Percentiles rank a stretch among this genome's conserved stretches.
phyloP scores from a whole-genome alignment of 2,888 invertebrate genomes.

The Cenopis cana region DNA sequence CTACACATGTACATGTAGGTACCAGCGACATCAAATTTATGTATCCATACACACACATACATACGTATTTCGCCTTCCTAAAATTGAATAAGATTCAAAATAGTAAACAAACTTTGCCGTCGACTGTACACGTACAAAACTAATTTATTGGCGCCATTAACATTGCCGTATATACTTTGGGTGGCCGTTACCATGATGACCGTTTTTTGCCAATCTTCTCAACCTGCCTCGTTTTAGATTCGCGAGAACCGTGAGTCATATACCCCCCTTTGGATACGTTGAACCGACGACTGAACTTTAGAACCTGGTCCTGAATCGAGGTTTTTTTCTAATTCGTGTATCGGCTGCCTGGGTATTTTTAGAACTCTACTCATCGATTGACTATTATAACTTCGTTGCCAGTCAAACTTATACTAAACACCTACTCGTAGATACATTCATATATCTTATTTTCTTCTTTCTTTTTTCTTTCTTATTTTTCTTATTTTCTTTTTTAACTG shows the following conservation, averaged over 20 bases:
- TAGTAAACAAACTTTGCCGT: neutral
- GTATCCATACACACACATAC: no score
- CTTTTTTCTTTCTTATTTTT: no score
- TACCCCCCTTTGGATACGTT: slow-evolving; percentile 64
- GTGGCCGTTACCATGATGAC: slow-evolving; percentile 18
- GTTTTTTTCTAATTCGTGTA: slow-evolving; percentile 37
- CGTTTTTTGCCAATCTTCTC: slow-evolving; percentile 34
- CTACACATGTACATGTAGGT: no score
- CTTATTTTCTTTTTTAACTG: no score
- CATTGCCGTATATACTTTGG: neutral
- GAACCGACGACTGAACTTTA: slow-evolving; percentile 57
- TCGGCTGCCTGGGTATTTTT: slow-evolving; percentile 29
- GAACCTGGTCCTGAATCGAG: slow-evolving; percentile 18
- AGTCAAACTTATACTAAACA: slow-evolving; percentile 13
- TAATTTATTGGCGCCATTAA: neutral
- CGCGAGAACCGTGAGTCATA: slow-evolving; percentile 55
- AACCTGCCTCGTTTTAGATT: slow-evolving; percentile 33
- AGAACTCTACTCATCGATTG: slow-evolving; percentile 25
- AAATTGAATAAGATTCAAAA: neutral
- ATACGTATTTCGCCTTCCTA: neutral
- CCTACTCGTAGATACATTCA: neutral
- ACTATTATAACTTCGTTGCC: slow-evolving; percentile 18
- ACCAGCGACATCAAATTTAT: neutral
- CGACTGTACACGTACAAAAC: neutral
- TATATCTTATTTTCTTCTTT: no score